phyloP scores from a whole-genome alignment of 2,888 invertebrate genomes.

The Dysmachus trigonus region DNA sequence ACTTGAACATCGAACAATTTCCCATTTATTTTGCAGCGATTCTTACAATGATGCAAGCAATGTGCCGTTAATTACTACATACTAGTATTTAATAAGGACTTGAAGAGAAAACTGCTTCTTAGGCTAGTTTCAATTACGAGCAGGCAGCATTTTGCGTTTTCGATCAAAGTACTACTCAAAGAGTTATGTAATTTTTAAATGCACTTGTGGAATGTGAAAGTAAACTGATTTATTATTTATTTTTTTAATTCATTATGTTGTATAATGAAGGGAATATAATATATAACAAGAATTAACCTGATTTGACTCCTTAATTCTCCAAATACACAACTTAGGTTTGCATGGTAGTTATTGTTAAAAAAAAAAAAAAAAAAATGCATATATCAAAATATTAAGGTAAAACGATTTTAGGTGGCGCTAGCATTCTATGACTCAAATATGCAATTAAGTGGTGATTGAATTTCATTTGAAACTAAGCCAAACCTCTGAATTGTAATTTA shows the following conservation, averaged over 20 bases:
- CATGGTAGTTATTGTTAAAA: too few species aligned
- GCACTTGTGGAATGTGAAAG: background rate
- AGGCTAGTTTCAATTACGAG: background rate
- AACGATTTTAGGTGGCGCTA: too few species aligned
- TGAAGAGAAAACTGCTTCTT: background rate
- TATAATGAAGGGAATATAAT: background rate
- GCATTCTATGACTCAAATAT: too few species aligned
- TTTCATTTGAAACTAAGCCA: too few species aligned
- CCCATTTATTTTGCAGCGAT: background rate
- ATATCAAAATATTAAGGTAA: too few species aligned
- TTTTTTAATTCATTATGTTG: background rate
- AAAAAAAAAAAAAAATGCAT: too few species aligned
- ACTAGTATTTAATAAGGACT: background rate
- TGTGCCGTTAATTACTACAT: background rate
- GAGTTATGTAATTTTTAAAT: background rate
- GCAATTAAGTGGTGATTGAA: too few species aligned
- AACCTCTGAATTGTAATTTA: too few species aligned
- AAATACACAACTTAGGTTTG: background rate
- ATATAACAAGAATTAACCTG: background rate
- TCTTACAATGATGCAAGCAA: background rate
- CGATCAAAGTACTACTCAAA: background rate
- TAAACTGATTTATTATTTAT: background rate
- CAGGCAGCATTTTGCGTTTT: background rate
- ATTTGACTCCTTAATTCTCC: background rate
- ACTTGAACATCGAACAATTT: background rate